Conservation (phyloP, 2,888 invertebrate species). For the Scaptomyza tumidula region DNA sequence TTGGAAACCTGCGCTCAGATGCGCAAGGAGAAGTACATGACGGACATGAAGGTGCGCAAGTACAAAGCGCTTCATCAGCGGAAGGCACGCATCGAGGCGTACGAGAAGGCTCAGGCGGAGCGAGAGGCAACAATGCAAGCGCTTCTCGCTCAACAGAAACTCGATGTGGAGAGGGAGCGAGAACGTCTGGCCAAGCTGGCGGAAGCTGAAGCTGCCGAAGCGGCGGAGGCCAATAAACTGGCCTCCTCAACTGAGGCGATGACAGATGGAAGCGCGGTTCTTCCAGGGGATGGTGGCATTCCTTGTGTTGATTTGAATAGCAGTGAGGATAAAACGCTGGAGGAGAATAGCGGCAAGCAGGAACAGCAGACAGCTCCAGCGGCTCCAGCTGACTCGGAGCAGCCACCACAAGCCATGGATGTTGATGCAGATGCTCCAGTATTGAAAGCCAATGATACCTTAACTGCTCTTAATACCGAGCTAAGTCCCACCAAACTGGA, state of each 20-base stretch:
- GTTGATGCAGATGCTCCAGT: constrained; percentile 62
- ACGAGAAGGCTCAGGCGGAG: constrained; percentile 86
- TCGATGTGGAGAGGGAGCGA: constrained; percentile 84
- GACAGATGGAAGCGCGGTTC: neutral
- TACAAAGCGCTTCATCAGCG: constrained; percentile 89
- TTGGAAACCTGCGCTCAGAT: constrained; percentile 94
- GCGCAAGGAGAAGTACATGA: constrained; percentile 95
- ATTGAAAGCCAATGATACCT: constrained; percentile 15
- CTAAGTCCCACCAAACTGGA: constrained; percentile 41
- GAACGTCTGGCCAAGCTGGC: constrained; percentile 69
- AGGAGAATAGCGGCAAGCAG: constrained; percentile 16
- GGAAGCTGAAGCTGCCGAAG: constrained; percentile 70
- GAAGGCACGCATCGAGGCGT: constrained; percentile 90
- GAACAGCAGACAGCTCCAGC: constrained; percentile 7
- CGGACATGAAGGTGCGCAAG: constrained; percentile 97
- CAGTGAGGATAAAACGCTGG: constrained; percentile 28
- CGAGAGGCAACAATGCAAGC: constrained; percentile 83
- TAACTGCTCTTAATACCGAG: constrained; percentile 6
- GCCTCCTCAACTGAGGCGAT: constrained; percentile 10
- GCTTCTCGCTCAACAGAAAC: constrained; percentile 79
- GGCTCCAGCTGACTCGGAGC: constrained; percentile 9
- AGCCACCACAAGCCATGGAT: constrained; percentile 71
- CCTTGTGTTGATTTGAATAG: constrained; percentile 11
- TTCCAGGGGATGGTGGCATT: neutral
- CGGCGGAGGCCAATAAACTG: constrained; percentile 51